Base-by-base conservation (phyloP, 2,797 vertebrate species). In the Pteropus rufus region DNA sequence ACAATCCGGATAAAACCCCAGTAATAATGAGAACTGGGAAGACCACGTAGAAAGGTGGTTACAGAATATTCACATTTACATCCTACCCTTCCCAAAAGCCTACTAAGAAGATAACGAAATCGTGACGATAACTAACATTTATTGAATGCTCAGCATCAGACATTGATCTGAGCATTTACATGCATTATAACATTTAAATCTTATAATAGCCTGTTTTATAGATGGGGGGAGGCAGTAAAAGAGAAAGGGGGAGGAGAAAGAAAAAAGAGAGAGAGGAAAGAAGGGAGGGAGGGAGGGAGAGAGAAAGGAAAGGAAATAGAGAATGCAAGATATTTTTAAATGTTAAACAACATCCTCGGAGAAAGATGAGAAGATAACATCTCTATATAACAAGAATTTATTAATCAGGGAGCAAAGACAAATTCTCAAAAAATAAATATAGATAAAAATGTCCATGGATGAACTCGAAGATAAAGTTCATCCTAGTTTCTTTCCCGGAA, bases 391-490 rank as follows among this genome's bases (percentile, higher is more conserved):
- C 16, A 41, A 29, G 46, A 80, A 85, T 90, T 79, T 85, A 65
- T 79, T 89, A 11, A 58, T 73, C 24, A 44, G 18, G n/a, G 41
- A 52, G 76, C 58, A 83, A 62, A 89, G n/a, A 58, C 31, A 23
- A 62, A 2, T 26, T 72, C 31, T 54, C 67, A 60, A 44, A 52
- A 49, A 46, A 24, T 52, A 76, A 69, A 92, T 31, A 34, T 3
- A 83, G 19, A 69, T 31, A 77, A 77, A 89, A 46, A 19, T 77
- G 7, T 83, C 41, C 31, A 1, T 21, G 44, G 52, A 21, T 77
- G 39, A 56, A 44, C 44, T 92, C 69, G 41, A 76, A 83, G 41
- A 89, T 83, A n/a, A 76, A 83, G 62, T 46, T 88, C 84, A 83
- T n/a, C 18, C 5, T 60, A 36, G 31, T 92, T 54, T 70, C 54